Base-by-base conservation (phyloP, 1,140 invertebrate species). In the Patella vulgata region DNA sequence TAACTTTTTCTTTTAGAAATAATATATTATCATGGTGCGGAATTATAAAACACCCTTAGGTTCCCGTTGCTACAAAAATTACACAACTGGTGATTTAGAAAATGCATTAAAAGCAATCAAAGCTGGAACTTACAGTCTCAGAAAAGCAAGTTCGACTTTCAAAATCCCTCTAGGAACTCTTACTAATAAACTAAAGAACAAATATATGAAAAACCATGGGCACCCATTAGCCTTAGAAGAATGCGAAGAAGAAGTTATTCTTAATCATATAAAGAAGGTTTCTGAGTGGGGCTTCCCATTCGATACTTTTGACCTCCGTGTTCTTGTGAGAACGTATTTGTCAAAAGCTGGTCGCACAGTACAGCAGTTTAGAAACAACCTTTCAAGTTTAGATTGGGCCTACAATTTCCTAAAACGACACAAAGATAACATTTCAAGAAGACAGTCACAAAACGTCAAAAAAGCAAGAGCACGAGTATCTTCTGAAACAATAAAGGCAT, bases 201-300 rank as follows among this genome's bases (percentile, higher is more conserved):
- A 52, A 30, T 27, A 52, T 21, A 33, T 11, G 42, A 40, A 40
- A 12, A 25, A 6, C 36, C 53, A 30, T 8, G 53, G 53, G 43
- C 53, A 42, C 23, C 53, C 25, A 9, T 44, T 36, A 12, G 31
- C 53, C 27, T 42, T 56, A 19, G n/a, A 11, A 5, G 31, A 39
- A n/a, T n/a, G 17, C 14, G 53, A 56, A 40, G 53, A 42, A 27
- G 27, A 8, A 40, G 19, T n/a, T 8, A 14, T 42, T 6, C n/a
- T 56, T 8, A 36, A 42, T 17, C 36, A 56, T 42, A 6, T 56
- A 17, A 12, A 8, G n/a, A 23, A n/a, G 12, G 8, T 56, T n/a
- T 19, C 53, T 19, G 33, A 12, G n/a, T 56, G 53, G 53, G 39
- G 53, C 43, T 56, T 56, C 23, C 53, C 53, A 19, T 56, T 56